These are phyloP conservation scores for Tetragnatha versicolor DNA, from an alignment of 1,140 invertebrate genomes.

Conservation along the genomic window DNA sequence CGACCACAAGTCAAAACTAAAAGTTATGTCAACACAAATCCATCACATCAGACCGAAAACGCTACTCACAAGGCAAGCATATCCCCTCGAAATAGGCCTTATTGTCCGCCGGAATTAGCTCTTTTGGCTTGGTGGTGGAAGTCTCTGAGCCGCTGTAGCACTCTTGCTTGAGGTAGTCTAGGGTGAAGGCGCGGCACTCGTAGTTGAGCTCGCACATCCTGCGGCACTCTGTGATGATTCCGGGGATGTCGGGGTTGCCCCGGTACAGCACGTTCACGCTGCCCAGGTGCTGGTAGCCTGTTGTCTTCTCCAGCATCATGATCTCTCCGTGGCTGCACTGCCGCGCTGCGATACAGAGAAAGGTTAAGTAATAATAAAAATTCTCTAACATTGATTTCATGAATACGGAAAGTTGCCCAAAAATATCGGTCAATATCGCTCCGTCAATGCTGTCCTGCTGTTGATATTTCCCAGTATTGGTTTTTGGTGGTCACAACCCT, in stretches of 20 bases:
- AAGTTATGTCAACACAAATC: too few relatives aligned
- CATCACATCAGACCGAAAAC: too few relatives aligned
- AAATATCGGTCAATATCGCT: too few relatives aligned
- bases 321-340: slow-evolving; percentile 52
- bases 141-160: slow-evolving; percentile 63
- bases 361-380: too few relatives aligned
- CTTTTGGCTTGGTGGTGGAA: slow-evolving; percentile 60
- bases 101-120: slow-evolving; percentile 63
- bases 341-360: too few relatives aligned
- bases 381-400: too few relatives aligned
- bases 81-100: slow-evolving; percentile 66
- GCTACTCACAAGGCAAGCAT: slow-evolving; percentile 63
- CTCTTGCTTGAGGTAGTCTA: slow-evolving; percentile 65
- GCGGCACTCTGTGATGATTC: slow-evolving; percentile 64
- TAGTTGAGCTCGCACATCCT: slow-evolving; percentile 62
- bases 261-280: slow-evolving; percentile 61
- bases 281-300: slow-evolving; percentile 64
- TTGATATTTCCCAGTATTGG: too few relatives aligned
- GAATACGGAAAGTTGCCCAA: too few relatives aligned
- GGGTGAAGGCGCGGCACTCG: slow-evolving; percentile 64
- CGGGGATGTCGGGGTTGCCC: slow-evolving; percentile 57
- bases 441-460: too few relatives aligned
- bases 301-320: slow-evolving; percentile 52
- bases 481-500: too few relatives aligned
- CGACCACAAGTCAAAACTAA: too few relatives aligned